phyloP scores from a whole-genome alignment of 2,113 vertebrate genomes.

The Picathartes gymnocephalus region DNA sequence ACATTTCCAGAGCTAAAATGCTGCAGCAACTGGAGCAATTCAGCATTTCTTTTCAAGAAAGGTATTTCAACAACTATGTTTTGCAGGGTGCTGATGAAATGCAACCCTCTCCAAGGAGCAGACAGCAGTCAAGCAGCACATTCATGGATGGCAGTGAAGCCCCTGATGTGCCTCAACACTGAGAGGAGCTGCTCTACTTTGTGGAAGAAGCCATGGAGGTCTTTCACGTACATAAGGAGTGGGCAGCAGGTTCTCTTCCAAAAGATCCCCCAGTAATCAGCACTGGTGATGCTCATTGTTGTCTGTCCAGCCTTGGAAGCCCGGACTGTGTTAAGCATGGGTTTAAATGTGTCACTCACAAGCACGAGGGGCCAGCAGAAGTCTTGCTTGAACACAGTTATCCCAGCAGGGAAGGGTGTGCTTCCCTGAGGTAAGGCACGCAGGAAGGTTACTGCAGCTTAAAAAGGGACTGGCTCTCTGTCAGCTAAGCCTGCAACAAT shows the following conservation, averaged over 20 bases:
- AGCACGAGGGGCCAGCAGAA: neutral
- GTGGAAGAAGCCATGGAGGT: neutral
- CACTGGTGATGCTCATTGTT: neutral
- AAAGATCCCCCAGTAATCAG: neutral
- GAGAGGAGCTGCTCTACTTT: neutral
- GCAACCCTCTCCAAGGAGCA: neutral
- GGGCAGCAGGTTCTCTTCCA: neutral
- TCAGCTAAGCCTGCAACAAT: conserved; percentile 18
- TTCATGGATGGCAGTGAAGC: neutral
- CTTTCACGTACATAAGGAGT: neutral
- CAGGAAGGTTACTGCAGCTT: neutral
- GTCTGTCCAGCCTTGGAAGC: neutral
- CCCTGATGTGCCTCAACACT: neutral
- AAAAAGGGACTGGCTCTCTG: neutral
- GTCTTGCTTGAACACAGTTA: neutral
- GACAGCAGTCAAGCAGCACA: neutral
- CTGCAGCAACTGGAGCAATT: neutral
- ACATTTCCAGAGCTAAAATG: neutral
- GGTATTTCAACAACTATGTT: neutral
- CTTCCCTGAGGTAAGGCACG: neutral
- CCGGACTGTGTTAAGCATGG: neutral
- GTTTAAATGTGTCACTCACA: neutral
- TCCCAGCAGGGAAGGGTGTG: neutral
- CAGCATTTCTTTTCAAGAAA: neutral
- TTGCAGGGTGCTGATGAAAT: neutral